phyloP scores from a whole-genome alignment of 2,113 vertebrate genomes.

The Leptosomus discolor region DNA sequence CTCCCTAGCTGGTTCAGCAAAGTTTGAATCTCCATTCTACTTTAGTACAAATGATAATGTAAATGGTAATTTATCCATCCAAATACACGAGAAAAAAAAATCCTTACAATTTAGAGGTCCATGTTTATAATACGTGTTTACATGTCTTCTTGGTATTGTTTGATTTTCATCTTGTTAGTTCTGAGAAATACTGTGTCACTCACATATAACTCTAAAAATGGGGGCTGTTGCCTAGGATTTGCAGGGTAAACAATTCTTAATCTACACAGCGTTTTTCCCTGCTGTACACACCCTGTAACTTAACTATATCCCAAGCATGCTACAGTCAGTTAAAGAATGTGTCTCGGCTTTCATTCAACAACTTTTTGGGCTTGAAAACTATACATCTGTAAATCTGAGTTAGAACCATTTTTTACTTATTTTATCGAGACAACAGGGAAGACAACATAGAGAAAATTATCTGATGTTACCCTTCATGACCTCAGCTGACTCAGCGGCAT shows the following conservation, averaged over 20 bases:
- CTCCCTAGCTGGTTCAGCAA: not conserved
- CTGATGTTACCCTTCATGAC: not conserved
- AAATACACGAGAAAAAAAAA: not conserved
- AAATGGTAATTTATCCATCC: not conserved
- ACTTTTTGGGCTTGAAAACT: not conserved
- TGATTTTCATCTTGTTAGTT: not conserved
- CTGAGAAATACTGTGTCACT: not conserved
- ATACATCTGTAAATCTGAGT: not conserved
- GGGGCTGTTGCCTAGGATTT: not conserved
- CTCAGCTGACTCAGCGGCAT: not conserved
- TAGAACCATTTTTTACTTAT: not conserved
- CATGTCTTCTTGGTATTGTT: not conserved
- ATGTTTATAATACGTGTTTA: not conserved
- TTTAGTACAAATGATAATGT: not conserved
- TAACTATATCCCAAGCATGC: not conserved
- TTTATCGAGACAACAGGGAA: not conserved
- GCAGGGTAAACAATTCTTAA: conserved; percentile 1
- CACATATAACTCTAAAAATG: not conserved
- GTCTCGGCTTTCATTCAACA: not conserved
- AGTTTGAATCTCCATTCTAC: not conserved
- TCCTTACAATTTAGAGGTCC: not conserved
- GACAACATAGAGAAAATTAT: not conserved
- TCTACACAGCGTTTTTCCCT: not conserved
- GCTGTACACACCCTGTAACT: not conserved
- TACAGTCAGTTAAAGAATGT: not conserved